A percentile compares a stretch with the other conserved stretches of the same genome.
Conservation (phyloP, 2,113 vertebrate species). For the Rattus rattus region DNA sequence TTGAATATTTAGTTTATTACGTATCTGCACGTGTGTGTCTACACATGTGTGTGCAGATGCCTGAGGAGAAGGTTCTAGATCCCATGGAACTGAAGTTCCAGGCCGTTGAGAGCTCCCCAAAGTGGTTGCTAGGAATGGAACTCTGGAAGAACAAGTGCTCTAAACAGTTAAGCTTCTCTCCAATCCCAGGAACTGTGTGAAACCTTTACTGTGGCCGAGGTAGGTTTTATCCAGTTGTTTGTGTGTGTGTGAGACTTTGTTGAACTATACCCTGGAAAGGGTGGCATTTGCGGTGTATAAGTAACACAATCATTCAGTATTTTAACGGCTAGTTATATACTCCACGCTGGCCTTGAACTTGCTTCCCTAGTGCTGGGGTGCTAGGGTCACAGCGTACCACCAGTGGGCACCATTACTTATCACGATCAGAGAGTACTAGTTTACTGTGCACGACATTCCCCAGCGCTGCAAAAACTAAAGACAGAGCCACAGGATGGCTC, state of each 20-base stretch:
- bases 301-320: not conserved
- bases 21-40: not conserved
- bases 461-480: not conserved
- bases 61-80: not conserved
- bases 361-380: too few species aligned
- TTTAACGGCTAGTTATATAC: not conserved
- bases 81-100: not conserved
- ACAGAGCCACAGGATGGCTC: not conserved
- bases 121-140: not conserved
- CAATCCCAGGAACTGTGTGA: not conserved
- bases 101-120: not conserved
- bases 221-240: not conserved
- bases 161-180: not conserved
- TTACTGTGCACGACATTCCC: not conserved
- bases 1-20: not conserved
- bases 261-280: not conserved
- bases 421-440: not conserved
- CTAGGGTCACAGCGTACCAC: not conserved
- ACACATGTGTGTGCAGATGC: not conserved
- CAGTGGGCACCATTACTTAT: not conserved
- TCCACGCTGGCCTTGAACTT: not conserved
- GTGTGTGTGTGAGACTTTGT: not conserved
- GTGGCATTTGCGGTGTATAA: not conserved
- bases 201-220: not conserved
- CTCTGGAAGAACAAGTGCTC: not conserved